These are phyloP conservation scores for Hecatera dysodea DNA, from an alignment of 2,888 invertebrate genomes.

Conservation along the genomic window DNA sequence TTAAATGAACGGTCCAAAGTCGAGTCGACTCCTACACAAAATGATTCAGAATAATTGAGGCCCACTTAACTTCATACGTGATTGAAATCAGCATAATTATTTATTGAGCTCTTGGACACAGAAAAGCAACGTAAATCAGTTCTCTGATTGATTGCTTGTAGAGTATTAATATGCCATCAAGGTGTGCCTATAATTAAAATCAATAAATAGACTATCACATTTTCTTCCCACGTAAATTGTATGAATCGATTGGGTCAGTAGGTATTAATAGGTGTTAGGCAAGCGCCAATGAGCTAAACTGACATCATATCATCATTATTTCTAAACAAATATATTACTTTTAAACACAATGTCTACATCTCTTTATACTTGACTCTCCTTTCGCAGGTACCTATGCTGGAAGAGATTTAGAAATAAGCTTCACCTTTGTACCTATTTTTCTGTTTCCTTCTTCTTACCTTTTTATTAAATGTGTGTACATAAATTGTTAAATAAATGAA, in stretches of 20 bases:
- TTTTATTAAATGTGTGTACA: too few relatives aligned
- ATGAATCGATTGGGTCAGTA: conserved; percentile 28
- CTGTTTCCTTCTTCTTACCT: too few relatives aligned
- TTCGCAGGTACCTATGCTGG: too few relatives aligned
- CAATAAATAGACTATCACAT: conserved; percentile 35
- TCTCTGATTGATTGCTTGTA: conserved; percentile 18
- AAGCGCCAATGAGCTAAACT: conserved; percentile 22
- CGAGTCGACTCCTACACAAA: conserved; percentile 47
- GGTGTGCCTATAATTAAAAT: conserved; percentile 33
- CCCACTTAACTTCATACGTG: conserved; percentile 25
- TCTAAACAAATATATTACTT: too few relatives aligned
- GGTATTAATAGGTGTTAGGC: conserved; percentile 34
- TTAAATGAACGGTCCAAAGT: conserved; percentile 40
- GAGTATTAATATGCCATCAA: conserved; percentile 8
- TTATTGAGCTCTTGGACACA: conserved; percentile 34
- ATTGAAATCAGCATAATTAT: conserved; percentile 35
- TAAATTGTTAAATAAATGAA: too few relatives aligned
- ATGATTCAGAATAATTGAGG: conserved; percentile 47
- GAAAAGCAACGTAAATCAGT: conserved; percentile 24
- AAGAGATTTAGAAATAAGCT: too few relatives aligned
- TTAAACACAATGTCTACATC: too few relatives aligned
- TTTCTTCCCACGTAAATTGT: conserved; percentile 46
- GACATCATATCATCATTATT: conserved; percentile 1
- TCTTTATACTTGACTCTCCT: too few relatives aligned
- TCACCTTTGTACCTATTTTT: too few relatives aligned